Conservation (phyloP, 2,797 vertebrate species). For the Podarcis siculus region DNA sequence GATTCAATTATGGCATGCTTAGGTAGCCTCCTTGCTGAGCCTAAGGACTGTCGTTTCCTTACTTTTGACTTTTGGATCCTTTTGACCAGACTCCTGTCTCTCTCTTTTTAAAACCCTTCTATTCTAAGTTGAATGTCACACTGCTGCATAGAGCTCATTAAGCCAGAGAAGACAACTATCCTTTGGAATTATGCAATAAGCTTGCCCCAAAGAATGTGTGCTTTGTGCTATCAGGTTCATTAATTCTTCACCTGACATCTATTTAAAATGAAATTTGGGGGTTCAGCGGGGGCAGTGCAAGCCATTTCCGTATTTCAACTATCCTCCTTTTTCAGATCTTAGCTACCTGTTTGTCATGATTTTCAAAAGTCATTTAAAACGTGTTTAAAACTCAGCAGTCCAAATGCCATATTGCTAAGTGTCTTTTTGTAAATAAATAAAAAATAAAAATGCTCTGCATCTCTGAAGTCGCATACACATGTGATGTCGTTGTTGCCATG, state of each 20-base stretch:
- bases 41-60: constrained; percentile 19
- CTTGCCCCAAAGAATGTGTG: neutral
- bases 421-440: constrained; percentile 32
- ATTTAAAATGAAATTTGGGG: constrained; percentile 36
- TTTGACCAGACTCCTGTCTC: constrained; percentile 9
- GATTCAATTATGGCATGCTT: constrained; percentile 6
- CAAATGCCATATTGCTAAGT: constrained; percentile 42
- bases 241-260: constrained; percentile 14
- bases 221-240: constrained; percentile 4
- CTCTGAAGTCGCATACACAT: constrained; percentile 52
- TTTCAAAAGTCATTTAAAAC: constrained; percentile 53
- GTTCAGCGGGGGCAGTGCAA: constrained; percentile 13
- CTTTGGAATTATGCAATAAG: constrained; percentile 12
- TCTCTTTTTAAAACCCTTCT: neutral
- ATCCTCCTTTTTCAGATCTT: constrained; percentile 35
- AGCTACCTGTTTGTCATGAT: constrained; percentile 22
- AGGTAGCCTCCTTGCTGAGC: constrained; percentile 5
- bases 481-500: constrained; percentile 71
- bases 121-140: constrained; percentile 2
- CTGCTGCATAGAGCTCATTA: constrained; percentile 4
- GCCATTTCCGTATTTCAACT: constrained; percentile 30
- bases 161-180: neutral
- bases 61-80: neutral
- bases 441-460: constrained; percentile 41
- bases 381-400: constrained; percentile 51